Evolutionary conservation across 1,140 invertebrate genomes (phyloP).

Genomic region (Myzus persicae): DNA sequence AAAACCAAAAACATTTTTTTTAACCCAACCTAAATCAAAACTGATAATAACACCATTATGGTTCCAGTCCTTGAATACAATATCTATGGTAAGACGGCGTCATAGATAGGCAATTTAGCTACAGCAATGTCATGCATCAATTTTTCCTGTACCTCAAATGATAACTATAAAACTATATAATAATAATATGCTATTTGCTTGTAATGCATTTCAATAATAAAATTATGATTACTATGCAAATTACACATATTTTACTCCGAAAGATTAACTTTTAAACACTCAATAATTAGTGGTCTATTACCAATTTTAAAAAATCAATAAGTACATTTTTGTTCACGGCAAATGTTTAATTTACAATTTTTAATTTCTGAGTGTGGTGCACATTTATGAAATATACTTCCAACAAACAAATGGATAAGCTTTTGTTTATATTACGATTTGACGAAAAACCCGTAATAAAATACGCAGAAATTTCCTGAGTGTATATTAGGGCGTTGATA

Average conservation of each 20-base stretch:
- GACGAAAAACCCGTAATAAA: too few relatives aligned
- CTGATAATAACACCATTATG: too few relatives aligned
- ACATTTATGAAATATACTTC: not conserved
- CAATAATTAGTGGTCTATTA: too few relatives aligned
- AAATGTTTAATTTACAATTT: not conserved
- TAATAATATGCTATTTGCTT: too few relatives aligned
- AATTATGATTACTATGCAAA: too few relatives aligned
- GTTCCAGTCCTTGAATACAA: not conserved
- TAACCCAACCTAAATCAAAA: not conserved
- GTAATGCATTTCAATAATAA: too few relatives aligned
- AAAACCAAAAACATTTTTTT: not conserved
- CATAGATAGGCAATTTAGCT: not conserved
- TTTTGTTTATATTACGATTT: too few relatives aligned
- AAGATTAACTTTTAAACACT: not conserved
- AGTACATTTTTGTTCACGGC: not conserved
- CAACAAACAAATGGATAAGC: too few relatives aligned
- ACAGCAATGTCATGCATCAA: not conserved
- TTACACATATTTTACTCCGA: not conserved
- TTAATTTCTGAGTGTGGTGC: not conserved
- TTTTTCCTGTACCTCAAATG: not conserved
- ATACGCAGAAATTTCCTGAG: too few relatives aligned
- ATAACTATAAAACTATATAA: too few relatives aligned
- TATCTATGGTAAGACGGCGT: not conserved
- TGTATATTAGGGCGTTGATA: too few relatives aligned
- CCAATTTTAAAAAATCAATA: not conserved